Base-by-base conservation (phyloP, 2,113 vertebrate species). In the Sander vitreus region DNA sequence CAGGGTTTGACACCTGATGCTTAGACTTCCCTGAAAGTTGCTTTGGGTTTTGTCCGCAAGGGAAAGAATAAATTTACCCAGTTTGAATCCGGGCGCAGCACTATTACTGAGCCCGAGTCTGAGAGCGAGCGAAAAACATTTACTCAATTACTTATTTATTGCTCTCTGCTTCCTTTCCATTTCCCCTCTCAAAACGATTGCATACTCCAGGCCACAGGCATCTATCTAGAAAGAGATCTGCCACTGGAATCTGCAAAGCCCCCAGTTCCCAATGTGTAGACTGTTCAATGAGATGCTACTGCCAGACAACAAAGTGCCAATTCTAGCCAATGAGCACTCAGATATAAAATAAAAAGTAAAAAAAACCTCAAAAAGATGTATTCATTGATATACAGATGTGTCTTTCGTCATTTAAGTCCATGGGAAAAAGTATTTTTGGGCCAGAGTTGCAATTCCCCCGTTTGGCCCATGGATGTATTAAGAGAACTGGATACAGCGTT, bases 81-180 rank as follows among this genome's bases (percentile, higher is more conserved):
- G 54, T 74, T 69, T 73, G 81, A 86, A 45, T 75, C 36, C 57
- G 13, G 39, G 15, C 75, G 68, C 39, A 27, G 57, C 23, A 14
- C 47, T 30, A 66, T 85, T 36, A 57, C 60, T 9, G 23, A 25
- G 27, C 50, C 73, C 1, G 39, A 12, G 50, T 78, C 74, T 58
- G 80, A 71, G 71, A 30, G 43, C 3, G 11, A 76, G 50, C 39
- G 39, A 11, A 51, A 65, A 3, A 64, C 67, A 81, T 87, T 86
- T 63, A 76, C 69, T 73, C 60, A 53, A 50, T 85, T 76, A 65
- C 67, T 73, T 76, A 72, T 78, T 88, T 73, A 88, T 85, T 85
- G 66, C 65, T 55, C 59, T 64, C 47, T 69, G 73, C 57, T 63
- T 80, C n/a, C 50, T 85, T 85, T 80, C 65, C 48, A 76, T 87